Evolutionary conservation across 1,140 invertebrate species (phyloP), one percentile per base, ranked within the genome.

Genomic region (Periplaneta americana): DNA sequence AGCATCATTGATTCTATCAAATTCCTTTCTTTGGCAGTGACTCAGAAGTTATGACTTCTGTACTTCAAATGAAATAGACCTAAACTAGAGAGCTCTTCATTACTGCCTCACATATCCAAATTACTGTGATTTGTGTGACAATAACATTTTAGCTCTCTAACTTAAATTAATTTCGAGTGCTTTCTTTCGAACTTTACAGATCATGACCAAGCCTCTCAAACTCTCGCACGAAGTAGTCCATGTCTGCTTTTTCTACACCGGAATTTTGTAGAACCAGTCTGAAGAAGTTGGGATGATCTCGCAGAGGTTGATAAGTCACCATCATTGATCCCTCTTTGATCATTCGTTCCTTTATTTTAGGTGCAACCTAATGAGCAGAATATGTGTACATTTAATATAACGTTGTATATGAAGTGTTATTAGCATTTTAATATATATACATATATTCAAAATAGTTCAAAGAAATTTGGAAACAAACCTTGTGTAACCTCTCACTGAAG

Each of bases 241-340:
- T 96, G 86, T 98, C 96, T 9, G 91, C 89, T 82, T 93, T 90
- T 28, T 93, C 94, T 4, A 97, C 87, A 28, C 92, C 93, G 6
- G 96, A 98, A 85, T 96, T 98, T 88, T 97, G 96, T 84, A 99
- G 91, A 11, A 98, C 97, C 78, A 99, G 92, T 66, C 98, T 91
- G 91, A 99, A 99, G 89, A 99, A 99, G 87, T 99, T 97, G 0
- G 96, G 95, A 82, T 93, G 88, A 81, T 92, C 89, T 75, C 93
- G 90, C 82, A 97, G 89, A 0, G 97, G 95, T 86, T 99, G 97
- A 86, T 99, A 99, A 22, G 97, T 97, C 35, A 99, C 94, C 93
- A 99, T 96, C 93, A 98, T 97, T 6, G 94, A 94, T 6, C 98
- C 98, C 86, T 96, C 93, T 86, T 95, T 94, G 90, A 98, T 97